These are phyloP conservation scores for Caenorhabditis panamensis DNA, from an alignment of 2,888 invertebrate genomes.

Conservation along the genomic window DNA sequence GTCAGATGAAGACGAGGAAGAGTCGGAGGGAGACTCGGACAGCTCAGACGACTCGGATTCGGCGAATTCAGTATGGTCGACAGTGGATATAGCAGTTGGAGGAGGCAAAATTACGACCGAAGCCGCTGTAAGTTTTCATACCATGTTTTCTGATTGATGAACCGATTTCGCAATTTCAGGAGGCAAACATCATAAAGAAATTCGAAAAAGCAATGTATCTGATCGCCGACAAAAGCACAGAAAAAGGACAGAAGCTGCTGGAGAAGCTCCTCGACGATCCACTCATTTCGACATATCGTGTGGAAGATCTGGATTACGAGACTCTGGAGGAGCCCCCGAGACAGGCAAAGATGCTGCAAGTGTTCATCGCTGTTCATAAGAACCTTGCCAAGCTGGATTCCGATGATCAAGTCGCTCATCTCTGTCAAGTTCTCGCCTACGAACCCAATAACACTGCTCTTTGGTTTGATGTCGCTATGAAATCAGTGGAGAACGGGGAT, in stretches of 20 bases:
- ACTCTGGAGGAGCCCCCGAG: constrained; percentile 42
- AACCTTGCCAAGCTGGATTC: constrained; percentile 61
- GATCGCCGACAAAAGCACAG: constrained; percentile 55
- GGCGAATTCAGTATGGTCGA: constrained; percentile 63
- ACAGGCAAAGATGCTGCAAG: constrained; percentile 63
- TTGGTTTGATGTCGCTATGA: constrained; percentile 65
- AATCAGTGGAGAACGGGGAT: constrained; percentile 62
- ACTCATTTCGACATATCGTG: constrained; percentile 34
- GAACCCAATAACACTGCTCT: constrained; percentile 62
- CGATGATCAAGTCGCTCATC: constrained; percentile 56
- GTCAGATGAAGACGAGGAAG: constrained; percentile 35
- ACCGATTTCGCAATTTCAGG: constrained; percentile 46
- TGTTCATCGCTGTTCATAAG: constrained; percentile 66
- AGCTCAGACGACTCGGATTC: constrained; percentile 49
- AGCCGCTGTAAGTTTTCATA: constrained; percentile 32
- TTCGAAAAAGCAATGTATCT: constrained; percentile 59
- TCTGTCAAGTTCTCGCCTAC: constrained; percentile 63
- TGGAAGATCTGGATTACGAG: constrained; percentile 47
- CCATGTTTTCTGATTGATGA: neutral
- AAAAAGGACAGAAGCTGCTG: constrained; percentile 52
- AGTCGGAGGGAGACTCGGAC: constrained; percentile 42
- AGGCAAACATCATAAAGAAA: constrained; percentile 60
- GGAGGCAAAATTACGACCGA: constrained; percentile 46
- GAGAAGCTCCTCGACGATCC: constrained; percentile 60
- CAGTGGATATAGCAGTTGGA: constrained; percentile 46